Conservation (phyloP, 2,113 vertebrate genomes). For the Smithornis capensis region DNA sequence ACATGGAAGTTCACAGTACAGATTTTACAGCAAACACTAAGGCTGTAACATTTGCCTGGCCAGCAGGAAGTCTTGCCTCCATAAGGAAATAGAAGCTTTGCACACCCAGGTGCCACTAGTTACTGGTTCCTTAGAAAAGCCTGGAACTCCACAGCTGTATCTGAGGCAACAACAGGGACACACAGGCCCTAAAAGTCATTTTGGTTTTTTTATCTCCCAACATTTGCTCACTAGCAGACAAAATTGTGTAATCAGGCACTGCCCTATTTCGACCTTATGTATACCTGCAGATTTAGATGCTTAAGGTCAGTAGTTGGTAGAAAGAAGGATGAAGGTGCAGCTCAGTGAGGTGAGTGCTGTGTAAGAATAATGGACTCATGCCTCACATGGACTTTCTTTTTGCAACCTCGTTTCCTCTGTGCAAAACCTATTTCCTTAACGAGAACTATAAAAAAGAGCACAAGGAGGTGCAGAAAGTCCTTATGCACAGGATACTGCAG, state of each 20-base stretch:
- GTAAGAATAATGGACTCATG: background rate
- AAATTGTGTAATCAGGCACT: background rate
- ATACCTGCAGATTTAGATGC: background rate
- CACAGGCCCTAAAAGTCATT: background rate
- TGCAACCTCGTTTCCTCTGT: background rate
- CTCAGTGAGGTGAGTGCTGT: background rate
- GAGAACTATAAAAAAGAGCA: background rate
- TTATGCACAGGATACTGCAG: too few species aligned
- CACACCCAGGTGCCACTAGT: background rate
- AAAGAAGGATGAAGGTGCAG: background rate
- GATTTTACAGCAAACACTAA: background rate
- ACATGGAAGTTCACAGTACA: slow-evolving; percentile 31
- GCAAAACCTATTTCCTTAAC: background rate
- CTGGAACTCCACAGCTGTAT: background rate
- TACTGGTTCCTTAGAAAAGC: background rate
- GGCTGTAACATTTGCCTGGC: background rate
- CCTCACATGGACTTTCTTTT: background rate
- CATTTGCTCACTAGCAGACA: background rate
- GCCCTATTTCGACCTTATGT: background rate
- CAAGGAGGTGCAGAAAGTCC: background rate
- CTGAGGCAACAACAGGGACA: background rate
- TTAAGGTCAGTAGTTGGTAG: background rate
- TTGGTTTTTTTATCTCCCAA: background rate
- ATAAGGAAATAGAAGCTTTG: background rate
- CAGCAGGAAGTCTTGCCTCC: background rate